Evolutionary conservation across 1,140 invertebrate genomes (phyloP).

Genomic region (Metaphire vulgaris): DNA sequence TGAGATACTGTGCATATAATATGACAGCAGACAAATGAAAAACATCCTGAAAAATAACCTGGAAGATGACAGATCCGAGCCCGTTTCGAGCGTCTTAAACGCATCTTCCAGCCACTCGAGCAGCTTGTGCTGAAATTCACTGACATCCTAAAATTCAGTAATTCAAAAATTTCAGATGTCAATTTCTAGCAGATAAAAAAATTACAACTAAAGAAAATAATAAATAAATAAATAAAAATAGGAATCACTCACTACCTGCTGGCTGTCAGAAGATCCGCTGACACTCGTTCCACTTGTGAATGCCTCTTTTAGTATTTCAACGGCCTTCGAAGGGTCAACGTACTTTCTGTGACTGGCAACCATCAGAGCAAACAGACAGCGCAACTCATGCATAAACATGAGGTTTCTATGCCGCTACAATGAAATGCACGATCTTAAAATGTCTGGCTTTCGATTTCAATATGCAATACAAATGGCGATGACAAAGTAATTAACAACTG

Average conservation of each 20-base stretch:
- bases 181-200: background rate
- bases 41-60: no score
- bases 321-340: conserved; percentile 54
- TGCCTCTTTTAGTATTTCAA: conserved; percentile 53
- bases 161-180: background rate
- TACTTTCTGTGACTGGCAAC: conserved; percentile 53
- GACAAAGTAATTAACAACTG: no score
- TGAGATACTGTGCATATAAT: no score
- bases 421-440: conserved; percentile 1
- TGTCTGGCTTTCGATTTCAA: background rate
- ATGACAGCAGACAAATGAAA: no score
- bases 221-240: no score
- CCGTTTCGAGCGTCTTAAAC: conserved; percentile 37
- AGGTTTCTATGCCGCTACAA: conserved; percentile 47
- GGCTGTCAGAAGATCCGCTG: conserved; percentile 40
- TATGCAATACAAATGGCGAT: background rate
- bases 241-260: conserved; percentile 43
- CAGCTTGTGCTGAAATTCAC: conserved; percentile 56
- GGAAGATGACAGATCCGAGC: no score
- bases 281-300: conserved; percentile 39
- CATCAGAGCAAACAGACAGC: conserved; percentile 54
- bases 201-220: no score
- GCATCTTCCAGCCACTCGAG: conserved; percentile 56
- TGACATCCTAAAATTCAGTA: conserved; percentile 51
- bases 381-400: conserved; percentile 52